These are phyloP conservation scores for Monopterus albus DNA, from an alignment of 2,113 vertebrate genomes.

Conservation along the genomic window DNA sequence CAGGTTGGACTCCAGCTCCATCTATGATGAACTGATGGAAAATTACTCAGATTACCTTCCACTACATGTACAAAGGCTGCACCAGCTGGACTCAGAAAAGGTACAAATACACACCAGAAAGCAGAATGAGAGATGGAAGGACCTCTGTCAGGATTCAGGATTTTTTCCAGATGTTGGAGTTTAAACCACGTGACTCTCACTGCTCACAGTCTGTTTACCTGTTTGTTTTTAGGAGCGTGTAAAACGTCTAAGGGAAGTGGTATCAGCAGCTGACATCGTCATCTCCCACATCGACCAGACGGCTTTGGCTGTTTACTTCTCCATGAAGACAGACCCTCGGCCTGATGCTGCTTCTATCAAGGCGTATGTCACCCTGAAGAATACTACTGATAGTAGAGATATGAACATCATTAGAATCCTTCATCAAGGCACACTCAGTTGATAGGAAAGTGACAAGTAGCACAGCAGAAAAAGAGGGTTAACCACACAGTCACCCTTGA, in stretches of 20 bases:
- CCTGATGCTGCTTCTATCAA: conserved; percentile 96
- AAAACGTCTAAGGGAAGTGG: conserved; percentile 90
- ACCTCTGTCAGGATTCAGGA: background rate
- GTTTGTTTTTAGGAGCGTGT: conserved; percentile 85
- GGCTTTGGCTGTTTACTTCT: conserved; percentile 91
- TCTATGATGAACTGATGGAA: conserved; percentile 94
- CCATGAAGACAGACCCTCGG: conserved; percentile 97
- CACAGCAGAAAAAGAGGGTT: background rate
- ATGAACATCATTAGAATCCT: background rate
- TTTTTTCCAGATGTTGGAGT: background rate
- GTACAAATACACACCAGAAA: conserved; percentile 62
- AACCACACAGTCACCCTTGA: no score
- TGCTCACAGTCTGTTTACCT: background rate
- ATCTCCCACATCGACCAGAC: conserved; percentile 95
- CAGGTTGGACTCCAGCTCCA: conserved; percentile 89
- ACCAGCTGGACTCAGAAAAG: conserved; percentile 98
- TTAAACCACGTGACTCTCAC: background rate
- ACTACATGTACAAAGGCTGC: conserved; percentile 93
- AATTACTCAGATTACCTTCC: conserved; percentile 90
- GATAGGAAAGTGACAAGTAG: background rate
- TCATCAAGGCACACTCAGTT: background rate
- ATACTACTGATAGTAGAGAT: background rate
- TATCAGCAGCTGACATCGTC: conserved; percentile 89
- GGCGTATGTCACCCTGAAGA: conserved; percentile 79
- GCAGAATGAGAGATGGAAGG: background rate